A percentile compares a stretch with the other conserved stretches of the same genome.
Conservation (phyloP, 2,888 invertebrate species). For the Cordilura impudica region DNA sequence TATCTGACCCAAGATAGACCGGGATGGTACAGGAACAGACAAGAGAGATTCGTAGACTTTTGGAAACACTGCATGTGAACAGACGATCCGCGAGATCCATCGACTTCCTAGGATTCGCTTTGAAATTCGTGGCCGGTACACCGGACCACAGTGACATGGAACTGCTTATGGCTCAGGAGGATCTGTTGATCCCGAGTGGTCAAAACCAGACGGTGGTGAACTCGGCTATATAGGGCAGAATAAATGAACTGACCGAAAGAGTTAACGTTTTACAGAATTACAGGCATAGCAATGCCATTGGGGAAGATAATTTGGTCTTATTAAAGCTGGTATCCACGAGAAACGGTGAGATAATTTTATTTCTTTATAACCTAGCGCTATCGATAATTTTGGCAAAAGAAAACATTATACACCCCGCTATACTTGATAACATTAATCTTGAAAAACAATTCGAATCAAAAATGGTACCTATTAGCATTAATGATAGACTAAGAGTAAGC, state of each 20-base stretch:
- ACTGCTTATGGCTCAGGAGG: no score
- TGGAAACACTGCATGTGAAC: no score
- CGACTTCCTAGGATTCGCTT: no score
- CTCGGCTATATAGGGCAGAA: neutral
- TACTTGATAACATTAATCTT: constrained; percentile 8
- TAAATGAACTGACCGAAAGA: neutral
- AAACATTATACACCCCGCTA: constrained; percentile 17
- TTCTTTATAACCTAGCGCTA: constrained; percentile 13
- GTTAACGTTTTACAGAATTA: neutral
- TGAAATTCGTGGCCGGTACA: no score
- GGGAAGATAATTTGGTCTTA: neutral
- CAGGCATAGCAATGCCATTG: neutral
- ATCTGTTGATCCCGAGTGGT: no score
- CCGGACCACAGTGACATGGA: no score
- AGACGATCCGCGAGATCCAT: no score
- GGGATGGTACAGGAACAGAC: no score
- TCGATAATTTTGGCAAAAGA: constrained; percentile 13
- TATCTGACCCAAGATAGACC: no score
- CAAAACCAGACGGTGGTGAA: neutral
- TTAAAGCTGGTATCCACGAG: neutral
- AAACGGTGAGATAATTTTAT: constrained; percentile 24
- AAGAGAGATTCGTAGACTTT: no score
- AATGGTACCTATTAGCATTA: constrained; percentile 11
- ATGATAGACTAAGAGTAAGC: constrained; percentile 11
- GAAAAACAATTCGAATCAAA: neutral